Percentiles rank a stretch among this genome's conserved stretches.
Evolutionary conservation across 1,140 invertebrate genomes (phyloP).

Genomic region (Neocloeon triangulifer): DNA sequence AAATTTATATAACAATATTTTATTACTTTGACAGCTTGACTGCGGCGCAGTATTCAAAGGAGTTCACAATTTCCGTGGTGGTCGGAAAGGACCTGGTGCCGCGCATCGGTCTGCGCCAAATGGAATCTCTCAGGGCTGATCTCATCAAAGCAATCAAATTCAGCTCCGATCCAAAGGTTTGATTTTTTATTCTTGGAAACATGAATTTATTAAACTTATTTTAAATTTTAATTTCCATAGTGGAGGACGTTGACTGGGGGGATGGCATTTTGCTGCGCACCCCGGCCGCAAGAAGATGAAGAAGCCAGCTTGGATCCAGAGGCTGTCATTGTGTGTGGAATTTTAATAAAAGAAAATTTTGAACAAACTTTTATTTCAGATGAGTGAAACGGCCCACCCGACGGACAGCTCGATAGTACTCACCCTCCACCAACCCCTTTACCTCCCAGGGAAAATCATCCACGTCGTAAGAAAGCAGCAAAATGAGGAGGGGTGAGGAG

Average conservation of each 20-base stretch:
- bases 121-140: conserved; percentile 69
- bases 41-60: conserved; percentile 67
- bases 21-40: conserved; percentile 58
- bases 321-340: too few relatives aligned
- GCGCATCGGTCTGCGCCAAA: conserved; percentile 66
- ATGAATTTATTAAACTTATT: too few relatives aligned
- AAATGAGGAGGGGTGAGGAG: conserved; percentile 52
- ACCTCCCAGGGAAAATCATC: conserved; percentile 71
- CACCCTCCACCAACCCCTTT: conserved; percentile 59
- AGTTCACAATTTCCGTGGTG: conserved; percentile 74
- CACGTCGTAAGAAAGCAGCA: conserved; percentile 78
- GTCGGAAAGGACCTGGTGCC: conserved; percentile 82
- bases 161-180: conserved; percentile 68
- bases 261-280: conserved; percentile 51
- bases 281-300: conserved; percentile 10
- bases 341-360: too few relatives aligned
- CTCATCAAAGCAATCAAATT: conserved; percentile 75
- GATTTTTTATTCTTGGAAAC: too few relatives aligned
- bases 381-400: conserved; percentile 38
- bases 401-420: conserved; percentile 48
- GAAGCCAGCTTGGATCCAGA: conserved; percentile 8
- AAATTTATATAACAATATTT: too few relatives aligned
- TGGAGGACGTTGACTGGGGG: conserved; percentile 76
- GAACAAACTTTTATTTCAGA: too few relatives aligned
- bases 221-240: too few relatives aligned